A percentile compares a stretch with the other conserved stretches of the same genome.
These are phyloP conservation scores for Aradophagus sp. DNA, from an alignment of 1,140 invertebrate species.

Conservation along the genomic window DNA sequence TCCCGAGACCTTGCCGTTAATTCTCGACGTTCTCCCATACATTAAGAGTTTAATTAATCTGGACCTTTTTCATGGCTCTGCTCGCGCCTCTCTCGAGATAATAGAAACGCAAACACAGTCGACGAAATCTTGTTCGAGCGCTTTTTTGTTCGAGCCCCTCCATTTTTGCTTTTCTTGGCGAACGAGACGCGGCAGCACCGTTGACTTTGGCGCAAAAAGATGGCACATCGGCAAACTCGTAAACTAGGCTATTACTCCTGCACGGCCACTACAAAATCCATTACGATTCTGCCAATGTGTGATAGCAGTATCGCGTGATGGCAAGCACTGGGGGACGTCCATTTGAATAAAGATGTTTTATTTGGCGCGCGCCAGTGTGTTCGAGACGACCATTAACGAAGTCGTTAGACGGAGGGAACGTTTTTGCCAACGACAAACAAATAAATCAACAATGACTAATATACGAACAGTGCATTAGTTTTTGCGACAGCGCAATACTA, in stretches of 20 bases:
- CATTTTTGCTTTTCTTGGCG: constrained; percentile 7
- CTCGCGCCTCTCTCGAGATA: constrained; percentile 37
- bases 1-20: constrained; percentile 44
- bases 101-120: constrained; percentile 55
- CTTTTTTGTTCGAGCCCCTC: background rate
- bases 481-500: background rate
- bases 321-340: constrained; percentile 9
- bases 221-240: constrained; percentile 24
- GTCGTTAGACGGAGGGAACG: constrained; percentile 10
- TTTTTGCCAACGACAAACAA: constrained; percentile 19
- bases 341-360: constrained; percentile 48
- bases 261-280: constrained; percentile 17
- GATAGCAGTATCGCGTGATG: constrained; percentile 50
- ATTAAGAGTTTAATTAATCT: constrained; percentile 58
- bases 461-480: constrained; percentile 5
- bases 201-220: constrained; percentile 16
- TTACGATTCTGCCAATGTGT: constrained; percentile 36
- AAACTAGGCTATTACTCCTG: constrained; percentile 22
- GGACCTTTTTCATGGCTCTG: constrained; percentile 46
- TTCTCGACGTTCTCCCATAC: constrained; percentile 43
- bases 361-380: constrained; percentile 2
- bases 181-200: constrained; percentile 5
- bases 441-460: constrained; percentile 48
- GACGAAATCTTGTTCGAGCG: constrained; percentile 26
- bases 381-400: constrained; percentile 17